A percentile compares a stretch with the other conserved stretches of the same genome.
Evolutionary conservation across 2,888 invertebrate genomes (phyloP).

Genomic region (Phasia obesa): DNA sequence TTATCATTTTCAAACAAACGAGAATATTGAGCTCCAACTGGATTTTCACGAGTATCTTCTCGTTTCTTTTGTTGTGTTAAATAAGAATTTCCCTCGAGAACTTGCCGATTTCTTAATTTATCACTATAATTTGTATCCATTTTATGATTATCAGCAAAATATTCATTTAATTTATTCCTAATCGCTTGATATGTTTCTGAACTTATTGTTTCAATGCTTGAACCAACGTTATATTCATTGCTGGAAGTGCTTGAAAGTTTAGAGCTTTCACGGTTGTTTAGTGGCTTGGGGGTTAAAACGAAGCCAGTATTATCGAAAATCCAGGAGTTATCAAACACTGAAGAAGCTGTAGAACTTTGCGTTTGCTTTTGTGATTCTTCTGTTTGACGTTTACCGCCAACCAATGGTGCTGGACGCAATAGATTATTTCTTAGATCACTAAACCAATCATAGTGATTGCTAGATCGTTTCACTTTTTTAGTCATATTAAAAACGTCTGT

Average conservation of each 20-base stretch:
- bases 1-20: constrained; percentile 17
- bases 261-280: constrained; percentile 55
- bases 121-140: background rate
- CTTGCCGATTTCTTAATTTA: background rate
- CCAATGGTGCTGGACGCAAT: constrained; percentile 79
- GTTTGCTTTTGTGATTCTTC: background rate
- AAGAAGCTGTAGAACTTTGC: constrained; percentile 7
- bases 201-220: background rate
- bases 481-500: constrained; percentile 4
- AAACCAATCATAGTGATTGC: constrained; percentile 77
- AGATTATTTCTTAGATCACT: constrained; percentile 77
- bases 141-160: no score
- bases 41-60: background rate
- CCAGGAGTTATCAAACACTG: constrained; percentile 68
- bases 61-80: background rate
- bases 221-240: background rate
- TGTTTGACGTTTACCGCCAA: constrained; percentile 46
- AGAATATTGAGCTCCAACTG: background rate
- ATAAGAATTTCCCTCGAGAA: background rate
- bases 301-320: constrained; percentile 63
- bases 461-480: constrained; percentile 72
- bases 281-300: constrained; percentile 70
- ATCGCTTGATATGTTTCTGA: background rate
- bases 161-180: background rate
- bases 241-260: background rate